Conservation (phyloP, 2,797 vertebrate species). For the Myotis daubentonii region DNA sequence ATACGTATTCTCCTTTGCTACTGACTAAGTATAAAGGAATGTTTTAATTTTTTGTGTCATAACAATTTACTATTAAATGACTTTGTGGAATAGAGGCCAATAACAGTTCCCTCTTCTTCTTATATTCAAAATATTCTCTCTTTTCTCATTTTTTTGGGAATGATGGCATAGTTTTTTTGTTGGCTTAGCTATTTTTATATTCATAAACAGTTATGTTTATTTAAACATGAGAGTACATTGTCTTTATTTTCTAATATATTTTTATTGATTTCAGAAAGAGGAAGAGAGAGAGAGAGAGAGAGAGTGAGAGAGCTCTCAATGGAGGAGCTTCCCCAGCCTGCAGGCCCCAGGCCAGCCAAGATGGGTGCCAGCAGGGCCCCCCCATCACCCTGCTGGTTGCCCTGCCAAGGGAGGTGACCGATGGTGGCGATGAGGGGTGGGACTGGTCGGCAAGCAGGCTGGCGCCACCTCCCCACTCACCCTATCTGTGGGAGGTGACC, state of each 20-base stretch:
- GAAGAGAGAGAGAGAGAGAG: no score
- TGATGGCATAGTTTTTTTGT: neutral
- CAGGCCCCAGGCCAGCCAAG: no score
- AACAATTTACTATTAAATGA: constrained; percentile 56
- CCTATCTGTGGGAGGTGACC: no score
- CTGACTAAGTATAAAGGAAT: constrained; percentile 41
- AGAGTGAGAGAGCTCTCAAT: no score
- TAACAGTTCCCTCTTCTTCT: constrained; percentile 24
- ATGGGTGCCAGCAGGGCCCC: no score
- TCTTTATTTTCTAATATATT: neutral
- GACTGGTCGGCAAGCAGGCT: no score
- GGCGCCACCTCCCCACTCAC: rapidly evolving
- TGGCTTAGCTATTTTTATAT: neutral
- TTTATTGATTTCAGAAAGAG: no score
- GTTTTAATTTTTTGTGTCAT: constrained; percentile 38
- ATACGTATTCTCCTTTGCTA: constrained; percentile 2
- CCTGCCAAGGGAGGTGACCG: no score
- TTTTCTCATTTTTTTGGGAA: neutral
- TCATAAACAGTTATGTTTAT: neutral
- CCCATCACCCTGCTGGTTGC: no score
- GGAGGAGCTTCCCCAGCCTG: no score
- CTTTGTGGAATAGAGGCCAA: constrained; percentile 14
- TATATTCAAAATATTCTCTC: neutral
- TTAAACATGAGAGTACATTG: neutral
- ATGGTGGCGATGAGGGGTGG: no score